Evolutionary conservation across 2,113 vertebrate species (phyloP), one percentile per base, ranked within the genome.

Genomic region (Ranitomeya variabilis): DNA sequence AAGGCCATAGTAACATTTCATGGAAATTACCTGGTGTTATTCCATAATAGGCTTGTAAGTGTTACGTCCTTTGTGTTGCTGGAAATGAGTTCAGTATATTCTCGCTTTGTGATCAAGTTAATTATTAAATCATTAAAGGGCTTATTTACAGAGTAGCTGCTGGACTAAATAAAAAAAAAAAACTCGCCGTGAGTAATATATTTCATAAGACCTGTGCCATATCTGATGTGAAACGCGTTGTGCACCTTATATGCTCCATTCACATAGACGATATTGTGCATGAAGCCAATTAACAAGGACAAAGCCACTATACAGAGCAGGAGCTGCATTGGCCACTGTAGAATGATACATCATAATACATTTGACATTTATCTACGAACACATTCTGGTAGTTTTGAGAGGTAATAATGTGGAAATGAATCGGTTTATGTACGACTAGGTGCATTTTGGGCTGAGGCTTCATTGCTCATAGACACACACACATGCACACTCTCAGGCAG

Each of bases 81-180:
- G 57, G 59, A 31, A 64, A 51, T 62, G 73, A 10, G 45, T 64
- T 26, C 19, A 21, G 51, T 45, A 5, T 80, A 15, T 55, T 64
- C 37, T 67, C 26, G 62, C 86, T 80, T 37, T 86, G n/a, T 81
- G 45, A 66, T 67, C 55, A 26, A 37, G 23, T 80, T 57, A 69
- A 80, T 69, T 57, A 31, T n/a, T n/a, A 87, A 84, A 80, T 71
- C n/a, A 87, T 71, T 21, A 57, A 87, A 87, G 78, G 86, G 77
- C 78, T 87, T 69, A 80, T 87, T 80, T 79, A 71, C 64, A 66
- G 45, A 80, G 57, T 67, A 23, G 62, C 76, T 79, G 60, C 16
- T 66, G 45, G 9, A 51, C 76, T 52, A 60, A 79, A 19, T 18
- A 67, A 76, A 66, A 66, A 45, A 86, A 59, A 66, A 18, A 6